Base-by-base conservation (phyloP, 92 coral and sea anemone genomes). In the Porites lobata region DNA sequence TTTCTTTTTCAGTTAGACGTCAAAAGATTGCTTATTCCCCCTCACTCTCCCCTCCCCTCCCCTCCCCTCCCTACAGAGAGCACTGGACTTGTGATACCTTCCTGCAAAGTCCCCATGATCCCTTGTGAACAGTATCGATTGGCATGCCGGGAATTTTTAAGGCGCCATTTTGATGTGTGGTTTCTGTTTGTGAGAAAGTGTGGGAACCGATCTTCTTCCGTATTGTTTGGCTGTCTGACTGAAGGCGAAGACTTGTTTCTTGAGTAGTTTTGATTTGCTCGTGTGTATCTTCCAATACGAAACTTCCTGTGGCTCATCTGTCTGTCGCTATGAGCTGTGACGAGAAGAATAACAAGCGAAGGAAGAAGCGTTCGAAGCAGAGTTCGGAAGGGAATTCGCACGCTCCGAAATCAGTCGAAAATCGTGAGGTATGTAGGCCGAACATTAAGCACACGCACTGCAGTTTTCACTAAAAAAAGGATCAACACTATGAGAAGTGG, bases 121-220 rank as follows among this genome's bases (percentile, higher is more conserved):
- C 79, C 47, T 62, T 83, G 79, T 13, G 9, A 20, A 47, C 62
- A 22, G 13, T 62, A 73, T 74, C 87, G 73, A 58, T 63, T 64
- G 81, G 87, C 87, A 84, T 84, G 80, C 72, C 52, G 87, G 87
- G 81, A 84, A 74, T 73, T 73, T 62, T 22, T 59, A 59, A 65
- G 87, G 87, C 87, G 87, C 87, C 87, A 84, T 84, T 84, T 84
- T 84, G 87, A 75, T 84, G 80, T 84, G 87, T 73, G 72, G 62
- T 57, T 82, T 82, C 74, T 61, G 76, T 53, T 38, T 38, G 64
- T 8, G 38, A 78, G 80, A 76, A 82, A 70, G 77, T 82, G 77
- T 72, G n/a, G 77, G 67, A 69, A 57, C 51, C 59, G 69, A 70
- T 68, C 78, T 56, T 26, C 78, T 56, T 53, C 77, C 71, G 86